Evolutionary conservation across 2,113 vertebrate genomes (phyloP), one percentile per base, ranked within the genome.

Genomic region (Sylvia atricapilla): DNA sequence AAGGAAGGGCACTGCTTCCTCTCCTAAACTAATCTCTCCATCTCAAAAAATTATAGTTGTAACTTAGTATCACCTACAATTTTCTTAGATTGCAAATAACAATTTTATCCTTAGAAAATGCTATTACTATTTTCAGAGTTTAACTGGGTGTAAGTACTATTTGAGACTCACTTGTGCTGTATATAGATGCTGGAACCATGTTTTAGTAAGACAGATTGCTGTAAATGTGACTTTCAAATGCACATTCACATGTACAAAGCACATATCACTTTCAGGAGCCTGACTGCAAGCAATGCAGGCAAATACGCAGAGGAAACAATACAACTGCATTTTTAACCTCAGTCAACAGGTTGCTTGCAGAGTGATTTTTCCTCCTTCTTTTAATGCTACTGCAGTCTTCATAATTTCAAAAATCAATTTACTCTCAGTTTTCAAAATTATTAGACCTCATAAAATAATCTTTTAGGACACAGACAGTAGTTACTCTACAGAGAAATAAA

Each of bases 141-240:
- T 49, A 56, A 49, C 33, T 46, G 9, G 1, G 11, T 9, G 3
- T 55, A 11, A 5, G 14, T 33, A 24, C 19, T n/a, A 58, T 12
- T 33, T 74, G 30, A 62, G 33, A 66, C 35, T 86, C 21, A 43
- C 9, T 67, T 24, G 9, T 50, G 30, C 56, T 83, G n/a, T 49
- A 41, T 8, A 18, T 8, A 66, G 28, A 49, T 18, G 44, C 0
- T 64, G n/a, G 35, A 88, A 47, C 1, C 6, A 55, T 2, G 2
- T 72, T 85, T 41, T 64, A 82, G 52, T 10, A 85, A 50, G 52
- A 43, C 2, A 41, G 19, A 74, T 1, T 64, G 17, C 23, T 81
- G 22, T 22, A 94, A 81, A 66, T 9, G 2, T 64, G n/a, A 56
- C 31, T 35, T 5, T 16, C 24, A 88, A 95, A 83, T 28, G 6